Evolutionary conservation across 2,113 vertebrate species (phyloP), one percentile per base, ranked within the genome.

Genomic region (Genyomyrus donnyi): DNA sequence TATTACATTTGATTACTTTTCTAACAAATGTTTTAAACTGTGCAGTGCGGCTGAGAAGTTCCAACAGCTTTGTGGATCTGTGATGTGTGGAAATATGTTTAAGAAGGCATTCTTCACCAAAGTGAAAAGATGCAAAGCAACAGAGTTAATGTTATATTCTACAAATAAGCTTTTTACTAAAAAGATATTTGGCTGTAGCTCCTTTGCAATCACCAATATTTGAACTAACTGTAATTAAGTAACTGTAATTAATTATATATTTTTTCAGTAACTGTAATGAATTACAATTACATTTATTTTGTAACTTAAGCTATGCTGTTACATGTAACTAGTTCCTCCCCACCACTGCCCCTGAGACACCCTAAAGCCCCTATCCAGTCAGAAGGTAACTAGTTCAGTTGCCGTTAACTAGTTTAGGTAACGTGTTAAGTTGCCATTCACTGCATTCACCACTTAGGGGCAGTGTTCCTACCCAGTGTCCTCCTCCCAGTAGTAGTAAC

Each of bases 401-500:
- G 35, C 77, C 50, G 13, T 52, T 52, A 52, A 52, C 50, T 52
- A 52, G 50, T 52, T 52, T 52, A 52, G 50, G 13, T 52, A 4
- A 53, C 17, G 19, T 53, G 52, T 21, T 56, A 87, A 31, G n/a
- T 24, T 52, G 48, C 45, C 45, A 85, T 46, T 85, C 83, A 52
- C 13, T n/a, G 9, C 10, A 15, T 10, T 86, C 48, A 52, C 49
- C 49, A 31, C 49, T 35, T 27, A 49, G 21, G 85, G 45, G 48
- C n/a, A 86, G 49, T n/a, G 24, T 45, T 19, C 97, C 95, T 93
- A 99, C 98, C 98, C 97, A 0, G 97, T 97, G 80, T 98, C 96
- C 89, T 98, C 97, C 77, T 99, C 98, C 97, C 96, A 98, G 94
- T 96, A 98, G 95, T 98, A 99, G 92, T 97, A 97, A 42, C 96